phyloP scores from a whole-genome alignment of 2,888 invertebrate genomes.

The Athripsodes cinereus region DNA sequence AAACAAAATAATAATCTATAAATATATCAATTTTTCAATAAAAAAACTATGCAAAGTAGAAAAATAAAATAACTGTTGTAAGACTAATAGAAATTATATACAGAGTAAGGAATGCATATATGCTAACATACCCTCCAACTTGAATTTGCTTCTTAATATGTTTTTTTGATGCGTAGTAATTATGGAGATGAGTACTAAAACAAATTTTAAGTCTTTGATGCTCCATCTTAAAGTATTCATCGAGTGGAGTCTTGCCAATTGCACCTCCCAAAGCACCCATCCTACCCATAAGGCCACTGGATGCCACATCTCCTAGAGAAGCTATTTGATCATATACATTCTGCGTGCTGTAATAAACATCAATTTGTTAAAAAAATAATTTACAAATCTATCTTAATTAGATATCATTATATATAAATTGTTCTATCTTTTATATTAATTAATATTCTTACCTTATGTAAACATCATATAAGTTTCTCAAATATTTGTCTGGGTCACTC shows the following conservation, averaged over 20 bases:
- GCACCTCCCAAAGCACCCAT: slow-evolving; percentile 43
- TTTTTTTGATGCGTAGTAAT: slow-evolving; percentile 87
- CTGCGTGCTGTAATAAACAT: slow-evolving; percentile 34
- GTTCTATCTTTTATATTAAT: too few species aligned
- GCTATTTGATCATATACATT: slow-evolving; percentile 43
- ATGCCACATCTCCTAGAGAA: slow-evolving; percentile 32
- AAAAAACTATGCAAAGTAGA: too few species aligned
- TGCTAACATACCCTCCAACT: slow-evolving; percentile 78
- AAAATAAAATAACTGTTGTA: too few species aligned
- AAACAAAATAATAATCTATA: neutral
- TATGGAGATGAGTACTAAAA: slow-evolving; percentile 66
- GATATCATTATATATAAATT: too few species aligned
- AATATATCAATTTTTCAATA: neutral
- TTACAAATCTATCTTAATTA: too few species aligned
- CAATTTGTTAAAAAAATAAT: too few species aligned
- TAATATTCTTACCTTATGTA: slow-evolving; percentile 75
- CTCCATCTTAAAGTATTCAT: slow-evolving; percentile 75
- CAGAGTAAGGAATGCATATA: too few species aligned
- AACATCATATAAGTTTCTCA: slow-evolving; percentile 81
- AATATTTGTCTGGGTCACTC: slow-evolving; percentile 79
- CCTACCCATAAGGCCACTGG: slow-evolving; percentile 37
- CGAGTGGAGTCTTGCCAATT: slow-evolving; percentile 33
- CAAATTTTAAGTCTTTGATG: slow-evolving; percentile 71
- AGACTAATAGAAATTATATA: too few species aligned
- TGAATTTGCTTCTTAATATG: slow-evolving; percentile 93